Base-by-base conservation (phyloP, 2,888 invertebrate genomes). In the Cantharis lateralis region DNA sequence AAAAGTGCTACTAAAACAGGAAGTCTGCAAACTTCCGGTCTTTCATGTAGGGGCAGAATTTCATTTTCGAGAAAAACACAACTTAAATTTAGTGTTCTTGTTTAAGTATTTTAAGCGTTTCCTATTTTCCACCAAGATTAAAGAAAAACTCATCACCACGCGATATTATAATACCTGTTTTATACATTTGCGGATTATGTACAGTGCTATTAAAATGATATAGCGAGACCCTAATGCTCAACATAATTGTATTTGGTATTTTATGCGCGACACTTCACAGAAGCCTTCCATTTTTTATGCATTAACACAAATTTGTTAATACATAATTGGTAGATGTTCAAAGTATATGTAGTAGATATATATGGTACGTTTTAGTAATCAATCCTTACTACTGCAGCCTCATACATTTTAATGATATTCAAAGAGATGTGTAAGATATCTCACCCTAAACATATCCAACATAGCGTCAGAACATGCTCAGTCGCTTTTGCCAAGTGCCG, bases 71-170 rank as follows among this genome's bases (percentile, higher is more conserved):
- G 83, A 84, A 81, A 85, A 85, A 85, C 85, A 86, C 85, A 86
- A 86, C 84, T 83, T 83, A 85, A 87, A 87, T 87, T 87, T 87
- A 87, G 85, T 86, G 86, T 86, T 86, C 82, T 78, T 78, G 78
- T 78, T 76, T 78, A 79, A 79, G 79, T 79, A 74, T 79, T 79
- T 79, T 79, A 76, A 79, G 79, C 79, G 72, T 76, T 79, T 77
- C 79, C 74, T 78, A 78, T 75, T 76, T 79, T 79, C 77, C 62
- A 74, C 82, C 84, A 82, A 87, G 87, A 87, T 87, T 87, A 87
- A 87, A 86, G 87, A 87, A 87, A 86, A 87, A 87, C 87, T 87
- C 87, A 87, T 87, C 86, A 86, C 83, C 83, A 84, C 85, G 84
- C 84, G 85, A 87, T 87, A 86, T 86, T 86, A 86, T 86, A 86